Evolutionary conservation across 92 coral and sea anemone genomes (phyloP).

Genomic region (Bergia sp.): DNA sequence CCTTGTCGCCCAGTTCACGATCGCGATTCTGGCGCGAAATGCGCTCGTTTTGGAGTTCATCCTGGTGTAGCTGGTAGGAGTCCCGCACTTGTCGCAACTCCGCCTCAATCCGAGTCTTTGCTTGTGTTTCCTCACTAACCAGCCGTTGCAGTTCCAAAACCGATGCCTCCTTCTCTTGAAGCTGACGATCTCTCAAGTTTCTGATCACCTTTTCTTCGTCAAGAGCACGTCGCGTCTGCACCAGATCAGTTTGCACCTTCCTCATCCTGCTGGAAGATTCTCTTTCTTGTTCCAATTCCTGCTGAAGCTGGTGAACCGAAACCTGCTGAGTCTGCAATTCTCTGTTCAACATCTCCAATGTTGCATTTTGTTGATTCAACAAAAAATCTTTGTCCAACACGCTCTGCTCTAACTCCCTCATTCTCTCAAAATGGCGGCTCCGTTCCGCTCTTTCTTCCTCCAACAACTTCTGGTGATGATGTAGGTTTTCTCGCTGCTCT

Average conservation of each 20-base stretch:
- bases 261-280: slow-evolving; percentile 55
- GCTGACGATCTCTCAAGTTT: slow-evolving; percentile 71
- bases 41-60: slow-evolving; percentile 79
- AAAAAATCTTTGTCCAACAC: slow-evolving; percentile 54
- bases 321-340: slow-evolving; percentile 63
- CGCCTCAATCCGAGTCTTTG: slow-evolving; percentile 61
- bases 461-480: slow-evolving; percentile 81
- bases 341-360: slow-evolving; percentile 49
- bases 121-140: slow-evolving; percentile 55
- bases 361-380: slow-evolving; percentile 56
- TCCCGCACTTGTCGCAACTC: slow-evolving; percentile 68
- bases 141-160: slow-evolving; percentile 57
- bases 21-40: slow-evolving; percentile 73
- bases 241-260: slow-evolving; percentile 70
- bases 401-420: slow-evolving; percentile 61
- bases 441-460: slow-evolving; percentile 71
- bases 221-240: slow-evolving; percentile 62
- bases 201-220: slow-evolving; percentile 75
- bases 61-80: slow-evolving; percentile 69
- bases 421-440: slow-evolving; percentile 61
- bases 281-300: slow-evolving; percentile 73
- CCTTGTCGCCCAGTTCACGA: slow-evolving; percentile 61
- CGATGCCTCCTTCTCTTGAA: slow-evolving; percentile 68
- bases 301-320: slow-evolving; percentile 62
- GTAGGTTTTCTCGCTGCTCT: slow-evolving; percentile 75